A percentile compares a stretch with the other conserved stretches of the same genome.
phyloP scores from a whole-genome alignment of 2,797 vertebrate genomes.

The Schizopygopsis pylzovi region DNA sequence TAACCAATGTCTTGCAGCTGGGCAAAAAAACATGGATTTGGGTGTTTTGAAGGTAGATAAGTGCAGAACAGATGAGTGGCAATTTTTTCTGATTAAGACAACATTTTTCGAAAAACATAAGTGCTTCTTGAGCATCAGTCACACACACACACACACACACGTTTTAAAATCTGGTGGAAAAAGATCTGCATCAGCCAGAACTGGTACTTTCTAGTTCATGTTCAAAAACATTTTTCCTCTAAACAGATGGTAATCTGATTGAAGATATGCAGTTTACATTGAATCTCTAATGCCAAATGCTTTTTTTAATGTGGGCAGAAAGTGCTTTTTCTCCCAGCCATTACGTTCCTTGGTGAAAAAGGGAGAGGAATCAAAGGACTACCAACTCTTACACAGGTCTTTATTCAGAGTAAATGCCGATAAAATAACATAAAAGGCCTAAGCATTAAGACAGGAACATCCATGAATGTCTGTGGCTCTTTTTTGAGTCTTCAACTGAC shows the following conservation, averaged over 20 bases:
- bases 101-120: neutral
- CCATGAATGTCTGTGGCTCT: constrained; percentile 48
- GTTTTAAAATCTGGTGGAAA: neutral
- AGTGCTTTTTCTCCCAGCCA: constrained; percentile 37
- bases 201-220: neutral
- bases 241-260: constrained; percentile 43
- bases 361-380: constrained; percentile 58
- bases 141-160: neutral
- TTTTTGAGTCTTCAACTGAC: constrained; percentile 28
- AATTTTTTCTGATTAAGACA: neutral
- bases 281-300: neutral
- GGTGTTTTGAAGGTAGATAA: neutral
- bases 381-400: constrained; percentile 63
- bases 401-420: constrained; percentile 64
- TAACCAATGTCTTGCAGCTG: constrained; percentile 1
- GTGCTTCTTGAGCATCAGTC: neutral
- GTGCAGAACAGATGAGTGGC: neutral
- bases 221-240: neutral
- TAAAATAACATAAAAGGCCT: constrained; percentile 63
- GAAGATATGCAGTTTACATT: constrained; percentile 18
- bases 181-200: neutral
- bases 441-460: constrained; percentile 59
- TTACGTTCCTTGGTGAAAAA: constrained; percentile 25
- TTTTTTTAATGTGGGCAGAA: constrained; percentile 11
- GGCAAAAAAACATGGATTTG: constrained; percentile 17